phyloP scores from a whole-genome alignment of 2,888 invertebrate species.

The Apamea crenata region DNA sequence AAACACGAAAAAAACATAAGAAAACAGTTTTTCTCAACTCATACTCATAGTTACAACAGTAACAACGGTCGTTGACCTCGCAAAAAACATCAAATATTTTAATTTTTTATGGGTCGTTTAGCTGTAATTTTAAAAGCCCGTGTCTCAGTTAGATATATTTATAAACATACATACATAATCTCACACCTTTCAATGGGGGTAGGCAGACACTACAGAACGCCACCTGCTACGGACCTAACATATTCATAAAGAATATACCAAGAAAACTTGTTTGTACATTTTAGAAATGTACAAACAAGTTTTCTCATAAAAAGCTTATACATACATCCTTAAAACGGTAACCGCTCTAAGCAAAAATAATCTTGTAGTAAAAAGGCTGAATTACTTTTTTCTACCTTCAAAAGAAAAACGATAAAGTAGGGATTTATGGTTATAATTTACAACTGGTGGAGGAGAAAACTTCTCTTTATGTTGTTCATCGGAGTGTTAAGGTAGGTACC shows the following conservation, averaged over 20 bases:
- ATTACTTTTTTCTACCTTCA: constrained; percentile 51
- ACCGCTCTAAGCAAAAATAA: constrained; percentile 34
- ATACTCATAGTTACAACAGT: background rate
- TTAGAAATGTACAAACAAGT: constrained; percentile 14
- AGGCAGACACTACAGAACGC: background rate
- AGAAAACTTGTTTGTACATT: too few species aligned
- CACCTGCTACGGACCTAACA: background rate
- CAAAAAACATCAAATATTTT: too few species aligned
- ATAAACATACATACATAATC: too few species aligned
- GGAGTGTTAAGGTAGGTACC: constrained; percentile 25
- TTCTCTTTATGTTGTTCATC: constrained; percentile 44
- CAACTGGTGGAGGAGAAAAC: constrained; percentile 34
- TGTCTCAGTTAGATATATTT: background rate
- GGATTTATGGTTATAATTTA: constrained; percentile 64
- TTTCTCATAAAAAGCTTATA: constrained; percentile 45
- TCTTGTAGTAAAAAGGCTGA: constrained; percentile 39
- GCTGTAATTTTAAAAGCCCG: background rate
- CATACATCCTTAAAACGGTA: constrained; percentile 29
- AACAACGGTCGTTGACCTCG: background rate
- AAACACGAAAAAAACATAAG: background rate
- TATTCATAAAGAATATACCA: background rate
- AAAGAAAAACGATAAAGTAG: constrained; percentile 62
- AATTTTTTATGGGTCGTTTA: background rate
- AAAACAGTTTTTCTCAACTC: background rate
- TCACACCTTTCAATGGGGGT: too few species aligned